phyloP scores from a whole-genome alignment of 1,140 invertebrate genomes.

The Eumeta japonica region DNA sequence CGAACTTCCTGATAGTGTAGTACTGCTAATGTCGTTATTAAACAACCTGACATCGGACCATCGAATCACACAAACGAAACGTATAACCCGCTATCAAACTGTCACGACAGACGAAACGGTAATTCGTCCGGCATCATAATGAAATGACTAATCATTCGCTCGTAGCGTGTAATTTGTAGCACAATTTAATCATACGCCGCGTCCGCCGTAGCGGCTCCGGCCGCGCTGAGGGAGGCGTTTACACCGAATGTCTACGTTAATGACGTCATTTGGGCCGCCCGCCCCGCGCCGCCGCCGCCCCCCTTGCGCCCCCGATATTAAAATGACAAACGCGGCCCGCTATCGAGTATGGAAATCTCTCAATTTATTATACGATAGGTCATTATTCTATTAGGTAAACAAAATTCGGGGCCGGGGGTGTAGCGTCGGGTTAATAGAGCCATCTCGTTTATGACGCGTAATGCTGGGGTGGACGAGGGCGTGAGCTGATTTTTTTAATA shows the following conservation, averaged over 20 bases:
- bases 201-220: slow-evolving; percentile 37
- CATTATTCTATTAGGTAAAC: slow-evolving; percentile 56
- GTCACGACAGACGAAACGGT: no score
- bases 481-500: no score
- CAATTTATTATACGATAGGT: slow-evolving; percentile 54
- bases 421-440: slow-evolving; percentile 38
- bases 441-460: slow-evolving; percentile 39
- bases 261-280: slow-evolving; percentile 32
- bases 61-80: no score
- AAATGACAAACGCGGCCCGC: slow-evolving; percentile 46
- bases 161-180: slow-evolving; percentile 30
- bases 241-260: slow-evolving; percentile 23
- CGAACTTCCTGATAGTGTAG: no score
- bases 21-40: no score
- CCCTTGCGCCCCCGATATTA: slow-evolving; percentile 42
- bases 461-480: slow-evolving; percentile 19
- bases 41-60: no score
- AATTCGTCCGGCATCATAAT: slow-evolving; percentile 23
- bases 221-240: background rate
- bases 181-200: slow-evolving; percentile 46
- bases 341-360: slow-evolving; percentile 54
- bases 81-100: no score
- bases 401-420: slow-evolving; percentile 25
- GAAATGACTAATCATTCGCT: slow-evolving; percentile 38
- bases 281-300: slow-evolving; percentile 27